Evolutionary conservation across 2,113 vertebrate genomes (phyloP), one percentile per base, ranked within the genome.

Genomic region (Herpetotheres cachinnans): DNA sequence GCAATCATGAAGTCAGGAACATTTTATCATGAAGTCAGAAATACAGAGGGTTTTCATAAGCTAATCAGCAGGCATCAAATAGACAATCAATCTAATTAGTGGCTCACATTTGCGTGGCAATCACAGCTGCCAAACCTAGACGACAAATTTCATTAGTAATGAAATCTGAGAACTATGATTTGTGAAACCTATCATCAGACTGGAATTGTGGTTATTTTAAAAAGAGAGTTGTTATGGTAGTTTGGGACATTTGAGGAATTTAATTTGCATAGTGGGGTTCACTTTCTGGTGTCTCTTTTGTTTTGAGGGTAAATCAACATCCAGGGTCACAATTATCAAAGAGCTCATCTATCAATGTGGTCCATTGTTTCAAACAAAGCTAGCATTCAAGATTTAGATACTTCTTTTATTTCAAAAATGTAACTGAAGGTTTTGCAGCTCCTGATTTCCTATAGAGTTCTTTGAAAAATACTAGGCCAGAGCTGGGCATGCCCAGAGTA

Each of bases 71-170:
- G 94, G 95, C 98, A 97, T 98, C 98, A 98, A 97, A 98, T 97
- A 98, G 98, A 98, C 97, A 98, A 98, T 98, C 98, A 98, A 98
- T 98, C 97, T 98, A 98, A 98, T 98, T 98, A 98, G 98, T 97
- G 92, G 97, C 90, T 97, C 97, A 96, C 89, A 98, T 97, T 98
- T 97, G 71, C 89, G 96, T 98, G 97, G 97, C 97, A 98, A 98
- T 98, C 98, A 98, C 96, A 97, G 93, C 96, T 96, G 95, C 96
- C 97, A 97, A 97, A 98, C 73, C 95, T 95, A 96, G 93, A 97
- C 72, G 93, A 98, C 84, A 93, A 95, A 97, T 97, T 97, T 98
- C 97, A 98, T 98, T 98, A 98, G 97, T 84, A 95, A 96, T 97
- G 98, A 98, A 98, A 97, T 93, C 90, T 95, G 95, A 98, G 96